Conservation (phyloP, 2,797 vertebrate species). For the Momotus momota region DNA sequence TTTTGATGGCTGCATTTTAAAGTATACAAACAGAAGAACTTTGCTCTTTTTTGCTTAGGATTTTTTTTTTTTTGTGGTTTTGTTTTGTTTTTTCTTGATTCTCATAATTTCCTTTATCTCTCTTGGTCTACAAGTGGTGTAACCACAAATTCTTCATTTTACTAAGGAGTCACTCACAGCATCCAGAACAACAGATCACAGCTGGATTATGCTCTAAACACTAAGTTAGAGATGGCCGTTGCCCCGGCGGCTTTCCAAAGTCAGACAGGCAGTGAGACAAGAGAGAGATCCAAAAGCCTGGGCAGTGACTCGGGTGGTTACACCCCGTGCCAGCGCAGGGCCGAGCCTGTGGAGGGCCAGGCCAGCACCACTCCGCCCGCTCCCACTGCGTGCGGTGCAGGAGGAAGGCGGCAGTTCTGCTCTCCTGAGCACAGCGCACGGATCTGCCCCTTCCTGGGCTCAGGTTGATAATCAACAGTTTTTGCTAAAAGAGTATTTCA, state of each 20-base stretch:
- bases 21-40: background rate
- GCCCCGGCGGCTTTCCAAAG: background rate
- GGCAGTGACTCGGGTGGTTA: background rate
- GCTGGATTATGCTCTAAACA: background rate
- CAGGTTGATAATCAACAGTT: background rate
- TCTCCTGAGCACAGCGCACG: background rate
- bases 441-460: background rate
- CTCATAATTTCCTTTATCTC: background rate
- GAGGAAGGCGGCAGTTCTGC: background rate
- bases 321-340: background rate
- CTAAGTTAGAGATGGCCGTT: background rate
- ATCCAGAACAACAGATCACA: background rate
- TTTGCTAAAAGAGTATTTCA: background rate
- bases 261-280: background rate
- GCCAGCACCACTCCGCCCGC: background rate
- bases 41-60: background rate
- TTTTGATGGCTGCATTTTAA: background rate
- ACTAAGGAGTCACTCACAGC: background rate
- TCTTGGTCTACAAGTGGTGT: background rate
- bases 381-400: fast-evolving
- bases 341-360: background rate
- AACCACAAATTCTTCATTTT: background rate
- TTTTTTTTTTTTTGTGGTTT: background rate
- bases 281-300: fast-evolving
- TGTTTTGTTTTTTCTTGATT: background rate